Conservation (phyloP, 2,797 vertebrate species). For the Hephaestus fuliginosus region DNA sequence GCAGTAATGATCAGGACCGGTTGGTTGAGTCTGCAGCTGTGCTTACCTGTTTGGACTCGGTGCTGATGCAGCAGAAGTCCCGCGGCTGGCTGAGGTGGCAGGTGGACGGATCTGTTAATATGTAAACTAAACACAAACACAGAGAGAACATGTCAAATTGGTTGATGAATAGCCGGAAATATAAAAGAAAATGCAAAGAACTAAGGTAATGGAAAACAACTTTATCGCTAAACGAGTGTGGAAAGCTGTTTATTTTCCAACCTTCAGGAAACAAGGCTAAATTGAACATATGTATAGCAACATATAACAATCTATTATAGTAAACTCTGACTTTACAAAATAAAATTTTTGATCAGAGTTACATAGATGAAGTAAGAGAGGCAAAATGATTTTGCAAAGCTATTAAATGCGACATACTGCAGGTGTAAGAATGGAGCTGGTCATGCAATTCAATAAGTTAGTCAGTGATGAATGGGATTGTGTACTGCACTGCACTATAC, state of each 20-base stretch:
- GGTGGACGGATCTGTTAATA: slow-evolving; percentile 89
- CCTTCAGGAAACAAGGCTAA: neutral
- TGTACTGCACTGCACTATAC: slow-evolving; percentile 28
- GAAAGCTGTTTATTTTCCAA: neutral
- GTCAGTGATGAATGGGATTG: slow-evolving; percentile 62
- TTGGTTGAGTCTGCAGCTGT: slow-evolving; percentile 41
- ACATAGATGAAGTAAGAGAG: neutral
- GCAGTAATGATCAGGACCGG: slow-evolving; percentile 23
- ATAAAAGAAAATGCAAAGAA: neutral
- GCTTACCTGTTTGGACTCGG: slow-evolving; percentile 93
- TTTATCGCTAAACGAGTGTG: neutral
- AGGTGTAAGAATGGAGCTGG: slow-evolving; percentile 58
- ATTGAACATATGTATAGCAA: neutral
- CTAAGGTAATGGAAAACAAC: neutral
- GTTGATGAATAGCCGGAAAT: neutral
- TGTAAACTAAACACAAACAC: slow-evolving; percentile 87
- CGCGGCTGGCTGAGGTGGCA: slow-evolving; percentile 94
- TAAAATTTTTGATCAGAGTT: neutral
- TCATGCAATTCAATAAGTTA: slow-evolving; percentile 33
- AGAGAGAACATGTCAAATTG: slow-evolving; percentile 14
- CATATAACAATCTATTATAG: neutral
- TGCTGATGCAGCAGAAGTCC: slow-evolving; percentile 98
- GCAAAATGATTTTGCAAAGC: neutral
- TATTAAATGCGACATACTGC: slow-evolving; percentile 42
- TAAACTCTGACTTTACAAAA: neutral